These are phyloP conservation scores for Drosophila phalerata DNA, from an alignment of 2,888 invertebrate species.

Conservation along the genomic window DNA sequence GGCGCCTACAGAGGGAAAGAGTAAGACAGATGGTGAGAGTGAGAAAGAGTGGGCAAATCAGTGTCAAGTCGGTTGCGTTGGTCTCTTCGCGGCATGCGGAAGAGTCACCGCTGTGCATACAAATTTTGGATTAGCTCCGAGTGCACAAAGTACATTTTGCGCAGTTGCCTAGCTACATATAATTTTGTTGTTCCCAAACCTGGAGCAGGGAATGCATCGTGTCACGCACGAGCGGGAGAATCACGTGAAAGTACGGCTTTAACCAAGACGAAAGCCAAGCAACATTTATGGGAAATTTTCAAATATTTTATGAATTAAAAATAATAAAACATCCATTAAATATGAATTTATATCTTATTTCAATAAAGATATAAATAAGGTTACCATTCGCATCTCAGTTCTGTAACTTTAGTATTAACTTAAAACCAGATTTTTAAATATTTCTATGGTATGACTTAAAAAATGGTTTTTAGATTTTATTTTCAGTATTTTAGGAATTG, in stretches of 20 bases:
- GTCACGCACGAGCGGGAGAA: constrained; percentile 11
- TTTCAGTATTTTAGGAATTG: too few relatives aligned
- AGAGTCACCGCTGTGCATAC: constrained; percentile 66
- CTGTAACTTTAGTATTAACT: not conserved
- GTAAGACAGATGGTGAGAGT: not conserved
- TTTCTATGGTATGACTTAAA: too few relatives aligned
- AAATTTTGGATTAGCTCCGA: constrained; percentile 62
- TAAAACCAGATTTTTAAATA: too few relatives aligned
- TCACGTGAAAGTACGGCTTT: not conserved
- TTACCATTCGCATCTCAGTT: not conserved
- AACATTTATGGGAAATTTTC: not conserved
- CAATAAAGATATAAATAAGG: too few relatives aligned
- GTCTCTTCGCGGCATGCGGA: constrained; percentile 44
- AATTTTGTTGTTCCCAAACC: constrained; percentile 1
- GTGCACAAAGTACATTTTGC: constrained; percentile 45
- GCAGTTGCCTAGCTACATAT: constrained; percentile 55
- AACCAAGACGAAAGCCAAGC: not conserved
- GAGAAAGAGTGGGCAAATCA: constrained; percentile 9
- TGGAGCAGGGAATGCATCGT: constrained; percentile 20
- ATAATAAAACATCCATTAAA: not conserved
- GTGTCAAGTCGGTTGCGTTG: not conserved
- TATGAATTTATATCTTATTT: too few relatives aligned
- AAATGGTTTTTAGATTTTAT: too few relatives aligned
- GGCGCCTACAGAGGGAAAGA: constrained; percentile 51
- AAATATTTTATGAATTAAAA: not conserved